These are phyloP conservation scores for Cotesia vestalis DNA, from an alignment of 1,140 invertebrate species.

Conservation along the genomic window DNA sequence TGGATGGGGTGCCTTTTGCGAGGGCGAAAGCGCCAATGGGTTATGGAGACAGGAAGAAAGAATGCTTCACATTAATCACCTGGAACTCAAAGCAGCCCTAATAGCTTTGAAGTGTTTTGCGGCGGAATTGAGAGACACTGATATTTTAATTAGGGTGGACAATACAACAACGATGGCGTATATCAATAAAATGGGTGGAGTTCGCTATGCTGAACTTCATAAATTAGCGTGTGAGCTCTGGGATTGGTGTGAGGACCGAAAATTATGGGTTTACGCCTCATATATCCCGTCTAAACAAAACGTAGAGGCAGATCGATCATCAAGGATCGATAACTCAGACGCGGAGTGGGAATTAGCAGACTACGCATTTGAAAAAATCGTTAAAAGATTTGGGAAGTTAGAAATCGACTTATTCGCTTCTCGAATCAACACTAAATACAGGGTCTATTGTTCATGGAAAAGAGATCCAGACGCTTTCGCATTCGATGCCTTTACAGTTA, in stretches of 20 bases:
- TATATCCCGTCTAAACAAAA: slow-evolving; percentile 35
- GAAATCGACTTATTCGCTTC: neutral
- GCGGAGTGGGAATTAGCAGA: slow-evolving; percentile 33
- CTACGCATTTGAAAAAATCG: neutral
- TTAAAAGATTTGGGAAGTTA: neutral
- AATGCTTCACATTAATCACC: slow-evolving; percentile 50
- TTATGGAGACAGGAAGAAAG: slow-evolving; percentile 44
- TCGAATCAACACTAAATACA: neutral
- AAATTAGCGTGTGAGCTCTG: slow-evolving; percentile 44
- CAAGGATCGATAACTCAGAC: slow-evolving; percentile 35
- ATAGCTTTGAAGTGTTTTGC: slow-evolving; percentile 52
- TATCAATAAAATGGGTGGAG: slow-evolving; percentile 52
- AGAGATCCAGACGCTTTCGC: neutral
- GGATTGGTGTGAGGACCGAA: slow-evolving; percentile 46
- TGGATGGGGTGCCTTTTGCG: slow-evolving; percentile 44
- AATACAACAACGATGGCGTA: slow-evolving; percentile 56
- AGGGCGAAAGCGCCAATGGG: slow-evolving; percentile 34
- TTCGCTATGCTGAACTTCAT: slow-evolving; percentile 49
- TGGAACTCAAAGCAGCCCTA: slow-evolving; percentile 51
- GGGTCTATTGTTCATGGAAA: neutral
- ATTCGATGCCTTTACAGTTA: slow-evolving; percentile 3
- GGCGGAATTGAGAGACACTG: slow-evolving; percentile 39
- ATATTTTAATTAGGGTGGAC: slow-evolving; percentile 52
- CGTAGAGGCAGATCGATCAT: slow-evolving; percentile 42
- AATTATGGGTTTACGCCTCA: slow-evolving; percentile 43